A percentile compares a stretch with the other conserved stretches of the same genome.
phyloP scores from a whole-genome alignment of 2,888 invertebrate species.

The Acanthococcus lagerstroemiae region DNA sequence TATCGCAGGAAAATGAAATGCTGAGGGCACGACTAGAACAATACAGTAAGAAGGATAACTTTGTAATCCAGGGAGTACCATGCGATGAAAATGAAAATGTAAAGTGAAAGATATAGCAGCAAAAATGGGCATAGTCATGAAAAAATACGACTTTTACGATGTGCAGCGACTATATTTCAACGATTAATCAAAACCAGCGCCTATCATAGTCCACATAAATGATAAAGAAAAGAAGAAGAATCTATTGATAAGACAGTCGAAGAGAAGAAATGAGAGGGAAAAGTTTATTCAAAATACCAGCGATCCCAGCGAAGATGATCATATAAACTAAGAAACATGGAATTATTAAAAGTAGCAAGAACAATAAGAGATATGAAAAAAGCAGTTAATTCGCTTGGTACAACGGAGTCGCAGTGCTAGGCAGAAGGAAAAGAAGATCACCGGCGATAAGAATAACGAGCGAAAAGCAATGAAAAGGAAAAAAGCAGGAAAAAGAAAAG shows the following conservation, averaged over 20 bases:
- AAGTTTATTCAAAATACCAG: background rate
- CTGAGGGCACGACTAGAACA: background rate
- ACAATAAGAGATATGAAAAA: background rate
- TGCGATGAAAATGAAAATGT: background rate
- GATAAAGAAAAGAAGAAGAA: background rate
- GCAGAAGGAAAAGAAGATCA: background rate
- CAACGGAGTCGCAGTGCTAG: background rate
- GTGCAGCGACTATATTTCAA: background rate
- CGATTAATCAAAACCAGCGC: background rate
- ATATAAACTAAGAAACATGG: background rate
- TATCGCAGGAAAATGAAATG: background rate
- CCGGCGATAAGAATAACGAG: background rate
- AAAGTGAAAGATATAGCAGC: background rate
- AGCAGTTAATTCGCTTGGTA: background rate
- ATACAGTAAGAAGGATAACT: background rate
- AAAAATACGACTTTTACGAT: background rate
- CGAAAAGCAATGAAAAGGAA: too few species aligned
- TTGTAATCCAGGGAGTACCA: background rate
- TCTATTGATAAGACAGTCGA: background rate
- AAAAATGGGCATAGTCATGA: background rate
- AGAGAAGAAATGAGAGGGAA: background rate
- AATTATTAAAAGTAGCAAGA: background rate
- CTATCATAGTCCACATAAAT: background rate
- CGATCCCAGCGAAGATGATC: background rate
- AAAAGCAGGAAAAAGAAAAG: too few species aligned